Conservation (phyloP, 2,888 invertebrate genomes). For the Microctonus aethiopoides region DNA sequence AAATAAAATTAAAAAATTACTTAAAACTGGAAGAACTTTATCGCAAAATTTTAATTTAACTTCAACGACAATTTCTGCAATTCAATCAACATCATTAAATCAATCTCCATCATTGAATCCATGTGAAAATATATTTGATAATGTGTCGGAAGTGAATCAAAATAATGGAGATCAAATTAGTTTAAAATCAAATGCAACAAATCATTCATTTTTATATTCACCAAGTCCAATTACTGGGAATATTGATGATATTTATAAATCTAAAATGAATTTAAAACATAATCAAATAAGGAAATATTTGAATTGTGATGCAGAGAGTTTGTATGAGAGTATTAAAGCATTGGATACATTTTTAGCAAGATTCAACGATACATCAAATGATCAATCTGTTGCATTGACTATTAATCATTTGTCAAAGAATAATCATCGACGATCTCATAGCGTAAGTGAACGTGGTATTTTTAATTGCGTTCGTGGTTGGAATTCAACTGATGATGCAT, state of each 20-base stretch:
- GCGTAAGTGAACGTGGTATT: conserved; percentile 33
- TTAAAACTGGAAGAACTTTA: conserved; percentile 42
- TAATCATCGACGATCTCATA: conserved; percentile 14
- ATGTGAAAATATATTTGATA: conserved; percentile 56
- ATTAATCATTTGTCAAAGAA: conserved; percentile 51
- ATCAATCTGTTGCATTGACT: conserved; percentile 45
- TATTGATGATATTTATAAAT: conserved; percentile 14
- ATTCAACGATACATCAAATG: conserved; percentile 30
- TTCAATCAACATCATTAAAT: conserved; percentile 44
- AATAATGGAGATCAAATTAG: conserved; percentile 38
- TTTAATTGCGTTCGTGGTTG: conserved; percentile 41
- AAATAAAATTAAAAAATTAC: conserved; percentile 45
- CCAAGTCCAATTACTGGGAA: not conserved
- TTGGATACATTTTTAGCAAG: conserved; percentile 55
- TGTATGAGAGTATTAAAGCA: conserved; percentile 56
- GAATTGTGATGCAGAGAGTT: conserved; percentile 53
- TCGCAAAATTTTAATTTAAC: conserved; percentile 38
- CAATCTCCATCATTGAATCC: conserved; percentile 20
- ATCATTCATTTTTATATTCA: not conserved
- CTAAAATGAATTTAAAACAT: no score
- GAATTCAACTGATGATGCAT: conserved; percentile 49
- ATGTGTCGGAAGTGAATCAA: conserved; percentile 51
- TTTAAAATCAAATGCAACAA: not conserved
- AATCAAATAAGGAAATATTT: conserved; percentile 40
- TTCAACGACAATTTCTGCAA: conserved; percentile 44